These are phyloP conservation scores for Orientallactaga sibirica DNA, from an alignment of 2,797 vertebrate species.

Conservation along the genomic window DNA sequence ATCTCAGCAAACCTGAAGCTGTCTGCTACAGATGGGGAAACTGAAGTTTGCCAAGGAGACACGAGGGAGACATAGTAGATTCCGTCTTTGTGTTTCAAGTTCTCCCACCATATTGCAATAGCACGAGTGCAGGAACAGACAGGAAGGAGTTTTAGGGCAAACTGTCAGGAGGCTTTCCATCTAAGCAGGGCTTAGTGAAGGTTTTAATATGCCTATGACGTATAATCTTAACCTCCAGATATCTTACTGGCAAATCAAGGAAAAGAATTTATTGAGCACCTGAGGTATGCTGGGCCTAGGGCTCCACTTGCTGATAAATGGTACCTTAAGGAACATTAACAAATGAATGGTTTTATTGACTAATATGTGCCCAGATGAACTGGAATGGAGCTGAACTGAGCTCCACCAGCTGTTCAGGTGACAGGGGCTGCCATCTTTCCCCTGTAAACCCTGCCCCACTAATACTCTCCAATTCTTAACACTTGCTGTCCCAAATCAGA, in stretches of 20 bases:
- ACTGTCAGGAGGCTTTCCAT: not conserved
- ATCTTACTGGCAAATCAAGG: conserved; percentile 42
- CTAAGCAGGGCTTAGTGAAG: not conserved
- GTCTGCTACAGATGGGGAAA: not conserved
- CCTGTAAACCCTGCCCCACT: not conserved
- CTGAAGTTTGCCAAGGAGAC: not conserved
- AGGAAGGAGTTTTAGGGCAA: not conserved
- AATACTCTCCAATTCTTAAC: not conserved
- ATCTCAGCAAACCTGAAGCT: no score
- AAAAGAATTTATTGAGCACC: conserved; percentile 1
- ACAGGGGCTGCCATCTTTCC: not conserved
- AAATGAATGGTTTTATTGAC: conserved; percentile 51
- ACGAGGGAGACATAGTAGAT: accelerated
- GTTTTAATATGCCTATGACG: not conserved
- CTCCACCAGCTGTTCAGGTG: not conserved
- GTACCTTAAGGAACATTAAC: conserved; percentile 25
- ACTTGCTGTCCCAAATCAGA: conserved; percentile 19
- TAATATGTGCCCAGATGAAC: not conserved
- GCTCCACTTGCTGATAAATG: not conserved
- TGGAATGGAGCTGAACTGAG: not conserved
- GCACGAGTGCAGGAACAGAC: accelerated
- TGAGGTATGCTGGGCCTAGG: not conserved
- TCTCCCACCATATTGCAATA: not conserved
- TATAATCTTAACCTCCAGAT: not conserved
- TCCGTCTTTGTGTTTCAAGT: accelerated